Evolutionary conservation across 1,140 invertebrate species (phyloP), one percentile per base, ranked within the genome.

Genomic region (Prorops nasuta): DNA sequence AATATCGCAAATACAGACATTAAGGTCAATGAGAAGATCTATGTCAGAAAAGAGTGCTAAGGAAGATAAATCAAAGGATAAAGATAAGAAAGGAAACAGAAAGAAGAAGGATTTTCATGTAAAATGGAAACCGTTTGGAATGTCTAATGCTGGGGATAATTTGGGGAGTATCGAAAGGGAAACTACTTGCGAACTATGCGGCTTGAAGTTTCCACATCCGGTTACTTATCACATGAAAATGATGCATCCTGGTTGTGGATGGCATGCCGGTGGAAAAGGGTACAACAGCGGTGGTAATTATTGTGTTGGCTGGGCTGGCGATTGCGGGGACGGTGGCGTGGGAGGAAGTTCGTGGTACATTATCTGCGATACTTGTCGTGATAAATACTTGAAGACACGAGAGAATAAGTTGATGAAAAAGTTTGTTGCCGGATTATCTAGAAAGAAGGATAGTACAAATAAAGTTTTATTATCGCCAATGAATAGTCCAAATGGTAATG

Each of bases 221-320:
- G 83, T 97, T 0, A 95, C 91, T 0, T 90, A 92, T 57, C 95
- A 98, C 71, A 95, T 98, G 92, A 81, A 89, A 37, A 84, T 87
- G 58, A 75, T 84, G 32, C 95, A 98, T 80, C 89, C 90, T 2
- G 95, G 95, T 1, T 97, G 95, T 73, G 91, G 92, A 0, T 84
- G 84, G 61, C 84, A 89, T 51, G 87, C 92, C n/a, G 85, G 85
- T 9, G 88, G 91, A 2, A 91, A 92, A 69, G 92, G 92, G 1
- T 95, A 94, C 71, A 94, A 94, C 66, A 89, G 85, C 48, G 84
- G 84, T 28, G 91, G 92, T 8, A 89, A 86, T 63, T 93, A 89
- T 69, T 92, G 89, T 69, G 84, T 86, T 10, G 91, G 91, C 1
- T 92, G 90, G 89, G 87, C 89, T 0, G 91, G 91, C 12, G 90